phyloP scores from a whole-genome alignment of 1,140 invertebrate species.

The Drosophila kurseongensis region DNA sequence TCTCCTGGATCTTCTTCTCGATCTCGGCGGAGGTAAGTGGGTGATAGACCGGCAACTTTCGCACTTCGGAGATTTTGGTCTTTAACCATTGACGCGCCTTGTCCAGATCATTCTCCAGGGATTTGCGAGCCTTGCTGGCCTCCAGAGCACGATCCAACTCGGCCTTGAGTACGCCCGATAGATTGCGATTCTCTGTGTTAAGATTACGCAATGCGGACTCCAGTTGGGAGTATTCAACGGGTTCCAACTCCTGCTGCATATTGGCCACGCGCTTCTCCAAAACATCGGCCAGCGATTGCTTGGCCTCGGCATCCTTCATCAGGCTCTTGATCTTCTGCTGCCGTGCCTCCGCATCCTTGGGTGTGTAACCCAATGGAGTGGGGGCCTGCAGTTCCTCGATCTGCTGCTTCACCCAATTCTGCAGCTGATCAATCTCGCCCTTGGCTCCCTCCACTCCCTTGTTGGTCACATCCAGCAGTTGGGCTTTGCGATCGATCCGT shows the following conservation, averaged over 20 bases:
- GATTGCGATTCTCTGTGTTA: slow-evolving; percentile 89
- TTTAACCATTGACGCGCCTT: slow-evolving; percentile 92
- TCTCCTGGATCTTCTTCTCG: slow-evolving; percentile 91
- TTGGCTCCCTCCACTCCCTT: slow-evolving; percentile 92
- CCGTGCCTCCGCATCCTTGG: slow-evolving; percentile 90
- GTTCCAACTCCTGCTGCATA: slow-evolving; percentile 94
- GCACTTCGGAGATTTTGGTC: slow-evolving; percentile 90
- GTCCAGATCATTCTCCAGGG: slow-evolving; percentile 91
- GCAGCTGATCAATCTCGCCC: slow-evolving; percentile 90
- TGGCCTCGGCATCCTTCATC: slow-evolving; percentile 93
- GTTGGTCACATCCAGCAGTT: slow-evolving; percentile 91
- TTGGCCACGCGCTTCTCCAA: slow-evolving; percentile 92
- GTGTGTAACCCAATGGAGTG: slow-evolving; percentile 90
- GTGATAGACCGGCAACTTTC: slow-evolving; percentile 90
- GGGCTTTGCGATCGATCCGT: slow-evolving; percentile 92
- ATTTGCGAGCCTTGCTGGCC: slow-evolving; percentile 89
- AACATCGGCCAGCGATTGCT: slow-evolving; percentile 92
- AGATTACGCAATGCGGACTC: slow-evolving; percentile 88
- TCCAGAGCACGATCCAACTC: slow-evolving; percentile 90
- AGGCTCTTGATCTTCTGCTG: slow-evolving; percentile 90
- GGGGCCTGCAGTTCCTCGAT: slow-evolving; percentile 88
- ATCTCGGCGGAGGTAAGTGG: slow-evolving; percentile 90
- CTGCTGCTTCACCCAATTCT: slow-evolving; percentile 92
- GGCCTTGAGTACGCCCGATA: slow-evolving; percentile 89
- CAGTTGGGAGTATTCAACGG: slow-evolving; percentile 89